phyloP scores from a whole-genome alignment of 2,113 vertebrate species.

The Mandrillus leucophaeus region DNA sequence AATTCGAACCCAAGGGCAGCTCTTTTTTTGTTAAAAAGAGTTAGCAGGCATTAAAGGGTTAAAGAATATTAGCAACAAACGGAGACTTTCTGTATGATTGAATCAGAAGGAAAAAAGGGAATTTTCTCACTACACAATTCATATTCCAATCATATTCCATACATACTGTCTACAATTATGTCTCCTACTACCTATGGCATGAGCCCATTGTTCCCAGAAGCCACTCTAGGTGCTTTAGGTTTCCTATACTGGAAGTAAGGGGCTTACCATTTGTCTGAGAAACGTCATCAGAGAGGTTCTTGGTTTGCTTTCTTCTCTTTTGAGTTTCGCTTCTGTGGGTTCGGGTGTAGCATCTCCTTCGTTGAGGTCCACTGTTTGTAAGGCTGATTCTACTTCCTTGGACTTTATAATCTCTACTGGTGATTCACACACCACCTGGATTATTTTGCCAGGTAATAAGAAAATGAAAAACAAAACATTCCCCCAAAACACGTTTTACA shows the following conservation, averaged over 20 bases:
- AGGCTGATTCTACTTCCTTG: slow-evolving; percentile 61
- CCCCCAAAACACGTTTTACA: background rate
- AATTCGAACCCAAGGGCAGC: background rate
- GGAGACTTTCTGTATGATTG: background rate
- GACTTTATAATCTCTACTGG: slow-evolving; percentile 66
- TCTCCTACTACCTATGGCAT: accelerated
- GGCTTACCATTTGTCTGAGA: slow-evolving; percentile 87
- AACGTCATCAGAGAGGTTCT: slow-evolving; percentile 83
- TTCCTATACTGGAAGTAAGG: accelerated
- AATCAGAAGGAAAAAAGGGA: background rate
- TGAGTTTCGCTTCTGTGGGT: slow-evolving; percentile 54
- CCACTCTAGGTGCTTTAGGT: accelerated
- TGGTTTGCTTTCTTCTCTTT: slow-evolving; percentile 76
- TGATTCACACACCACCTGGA: slow-evolving; percentile 82
- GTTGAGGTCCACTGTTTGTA: slow-evolving; percentile 57
- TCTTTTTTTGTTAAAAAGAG: background rate
- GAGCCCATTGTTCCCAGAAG: accelerated
- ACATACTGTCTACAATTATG: accelerated
- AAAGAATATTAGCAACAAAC: background rate
- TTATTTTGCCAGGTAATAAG: slow-evolving; percentile 46
- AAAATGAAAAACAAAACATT: background rate
- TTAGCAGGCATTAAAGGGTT: background rate
- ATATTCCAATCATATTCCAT: accelerated
- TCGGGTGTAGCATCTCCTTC: slow-evolving; percentile 44
- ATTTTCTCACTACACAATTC: accelerated